phyloP scores from a whole-genome alignment of 2,113 vertebrate species.

The Pogona vitticeps region DNA sequence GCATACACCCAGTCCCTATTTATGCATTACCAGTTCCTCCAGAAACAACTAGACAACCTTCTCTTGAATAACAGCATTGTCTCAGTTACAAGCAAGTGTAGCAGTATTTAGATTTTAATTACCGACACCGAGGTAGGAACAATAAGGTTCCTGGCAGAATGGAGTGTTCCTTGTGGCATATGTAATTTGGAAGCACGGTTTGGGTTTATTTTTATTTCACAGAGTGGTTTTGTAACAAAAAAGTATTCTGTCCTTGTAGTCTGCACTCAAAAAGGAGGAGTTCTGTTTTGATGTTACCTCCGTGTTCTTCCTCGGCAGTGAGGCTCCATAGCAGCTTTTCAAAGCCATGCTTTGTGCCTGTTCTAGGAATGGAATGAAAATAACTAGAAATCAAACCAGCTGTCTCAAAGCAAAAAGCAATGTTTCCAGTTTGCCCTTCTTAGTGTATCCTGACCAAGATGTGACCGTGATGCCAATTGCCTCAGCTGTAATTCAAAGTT shows the following conservation, averaged over 20 bases:
- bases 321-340: not conserved
- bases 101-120: conserved; percentile 1
- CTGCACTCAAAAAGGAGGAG: not conserved
- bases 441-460: not conserved
- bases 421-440: not conserved
- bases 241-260: not conserved
- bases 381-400: conserved; percentile 2
- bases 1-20: not conserved
- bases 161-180: not conserved
- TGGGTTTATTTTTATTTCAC: not conserved
- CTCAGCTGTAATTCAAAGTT: not conserved
- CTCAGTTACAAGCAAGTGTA: not conserved
- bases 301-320: not conserved
- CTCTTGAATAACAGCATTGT: not conserved
- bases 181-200: conserved; percentile 2
- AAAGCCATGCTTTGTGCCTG: conserved; percentile 4
- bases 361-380: conserved; percentile 25
- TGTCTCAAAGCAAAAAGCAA: not conserved
- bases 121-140: not conserved
- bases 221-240: not conserved
- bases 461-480: not conserved
- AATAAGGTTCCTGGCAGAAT: conserved; percentile 16
- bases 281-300: not conserved
- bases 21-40: not conserved
- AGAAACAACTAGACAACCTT: not conserved